phyloP scores from a whole-genome alignment of 53 echinoderm and acorn worm species.

The Antedon mediterranea region DNA sequence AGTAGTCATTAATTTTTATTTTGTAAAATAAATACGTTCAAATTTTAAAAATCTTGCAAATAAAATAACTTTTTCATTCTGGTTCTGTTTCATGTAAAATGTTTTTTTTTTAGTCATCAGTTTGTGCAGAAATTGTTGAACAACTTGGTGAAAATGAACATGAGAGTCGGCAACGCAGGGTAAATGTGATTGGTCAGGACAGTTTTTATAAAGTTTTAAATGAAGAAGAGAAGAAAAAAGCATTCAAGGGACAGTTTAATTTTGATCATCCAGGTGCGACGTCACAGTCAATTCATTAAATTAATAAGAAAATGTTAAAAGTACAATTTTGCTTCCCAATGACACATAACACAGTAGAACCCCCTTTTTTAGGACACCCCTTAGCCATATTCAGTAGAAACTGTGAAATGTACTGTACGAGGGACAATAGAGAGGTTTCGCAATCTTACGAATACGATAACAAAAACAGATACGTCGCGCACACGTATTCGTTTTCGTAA shows the following conservation, averaged over 20 bases:
- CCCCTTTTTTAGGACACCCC: no score
- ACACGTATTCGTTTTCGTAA: no score
- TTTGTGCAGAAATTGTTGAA: constrained; percentile 87
- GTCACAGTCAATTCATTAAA: no score
- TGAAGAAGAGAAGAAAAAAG: constrained; percentile 28
- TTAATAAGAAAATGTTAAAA: no score
- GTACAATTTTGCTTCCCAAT: no score
- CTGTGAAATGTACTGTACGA: no score
- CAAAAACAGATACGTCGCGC: no score
- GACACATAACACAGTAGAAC: no score
- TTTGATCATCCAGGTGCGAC: constrained; percentile 99
- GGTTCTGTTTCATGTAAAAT: not conserved
- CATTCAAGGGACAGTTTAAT: constrained; percentile 61
- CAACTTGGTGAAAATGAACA: constrained; percentile 56
- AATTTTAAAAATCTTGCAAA: not conserved
- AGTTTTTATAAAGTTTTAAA: constrained; percentile 70
- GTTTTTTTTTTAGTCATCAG: constrained; percentile 58
- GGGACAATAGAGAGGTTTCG: no score
- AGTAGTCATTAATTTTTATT: not conserved
- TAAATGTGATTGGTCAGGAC: constrained; percentile 71
- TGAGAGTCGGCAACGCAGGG: constrained; percentile 54
- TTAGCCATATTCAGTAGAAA: no score
- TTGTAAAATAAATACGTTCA: not conserved
- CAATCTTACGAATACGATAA: no score
- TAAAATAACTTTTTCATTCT: no score